Conservation (phyloP, 2,797 vertebrate genomes). For the Pseudochromis fuscus region DNA sequence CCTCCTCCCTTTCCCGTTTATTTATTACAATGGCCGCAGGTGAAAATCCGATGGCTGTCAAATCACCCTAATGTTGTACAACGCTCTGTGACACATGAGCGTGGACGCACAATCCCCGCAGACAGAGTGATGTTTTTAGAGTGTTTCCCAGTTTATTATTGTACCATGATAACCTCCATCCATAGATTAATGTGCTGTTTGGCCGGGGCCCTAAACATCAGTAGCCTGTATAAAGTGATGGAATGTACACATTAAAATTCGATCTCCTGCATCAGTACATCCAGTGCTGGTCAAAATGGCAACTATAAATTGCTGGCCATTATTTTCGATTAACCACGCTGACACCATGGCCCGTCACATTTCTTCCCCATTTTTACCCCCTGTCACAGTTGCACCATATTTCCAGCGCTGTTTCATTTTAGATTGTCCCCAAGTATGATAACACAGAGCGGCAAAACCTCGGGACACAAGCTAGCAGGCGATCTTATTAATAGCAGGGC, state of each 20-base stretch:
- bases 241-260: conserved; percentile 82
- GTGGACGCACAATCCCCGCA: conserved; percentile 9
- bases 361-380: conserved; percentile 71
- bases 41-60: conserved; percentile 67
- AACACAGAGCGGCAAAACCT: conserved; percentile 65
- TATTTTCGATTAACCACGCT: conserved; percentile 83
- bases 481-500: conserved; percentile 72
- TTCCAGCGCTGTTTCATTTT: conserved; percentile 72
- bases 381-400: conserved; percentile 65
- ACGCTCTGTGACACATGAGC: conserved; percentile 19
- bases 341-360: conserved; percentile 74
- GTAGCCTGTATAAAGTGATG: conserved; percentile 76
- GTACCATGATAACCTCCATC: conserved; percentile 71
- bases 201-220: conserved; percentile 73
- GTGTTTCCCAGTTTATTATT: conserved; percentile 58
- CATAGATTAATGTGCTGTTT: conserved; percentile 71
- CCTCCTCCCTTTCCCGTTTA: conserved; percentile 41
- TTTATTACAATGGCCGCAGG: conserved; percentile 62
- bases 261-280: conserved; percentile 83
- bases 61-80: conserved; percentile 44
- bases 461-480: conserved; percentile 63
- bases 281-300: conserved; percentile 70
- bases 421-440: conserved; percentile 74
- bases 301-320: conserved; percentile 82
- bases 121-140: conserved; percentile 39